A percentile compares a stretch with the other conserved stretches of the same genome.
Conservation (phyloP, 2,888 invertebrate genomes). For the Tetragnatha montana region DNA sequence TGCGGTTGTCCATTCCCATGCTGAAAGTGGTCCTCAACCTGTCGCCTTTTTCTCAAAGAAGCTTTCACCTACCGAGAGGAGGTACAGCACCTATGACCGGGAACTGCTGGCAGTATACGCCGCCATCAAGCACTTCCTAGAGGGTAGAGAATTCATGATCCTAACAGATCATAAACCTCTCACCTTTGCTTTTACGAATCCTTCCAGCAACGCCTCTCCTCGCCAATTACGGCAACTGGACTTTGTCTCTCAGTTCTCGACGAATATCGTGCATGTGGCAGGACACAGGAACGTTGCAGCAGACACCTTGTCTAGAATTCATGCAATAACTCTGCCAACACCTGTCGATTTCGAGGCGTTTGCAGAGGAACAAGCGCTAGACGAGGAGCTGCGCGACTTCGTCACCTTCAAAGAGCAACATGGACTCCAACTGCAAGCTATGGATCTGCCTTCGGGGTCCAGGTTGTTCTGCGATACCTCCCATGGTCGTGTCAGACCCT, state of each 20-base stretch:
- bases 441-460: not conserved
- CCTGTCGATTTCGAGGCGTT: not conserved
- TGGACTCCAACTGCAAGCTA: not conserved
- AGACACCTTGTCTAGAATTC: not conserved
- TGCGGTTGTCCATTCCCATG: not conserved
- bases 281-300: not conserved
- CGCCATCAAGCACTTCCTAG: slow-evolving; percentile 72
- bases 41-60: slow-evolving; percentile 73
- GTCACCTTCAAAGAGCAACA: not conserved
- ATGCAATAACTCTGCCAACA: not conserved
- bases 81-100: slow-evolving; percentile 74
- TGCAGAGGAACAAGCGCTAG: not conserved
- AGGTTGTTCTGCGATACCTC: not conserved
- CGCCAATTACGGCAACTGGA: not conserved
- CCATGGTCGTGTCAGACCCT: not conserved
- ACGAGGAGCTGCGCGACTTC: not conserved
- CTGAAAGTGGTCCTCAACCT: not conserved
- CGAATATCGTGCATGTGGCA: not conserved
- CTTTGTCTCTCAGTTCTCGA: not conserved
- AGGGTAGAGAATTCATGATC: slow-evolving; percentile 75
- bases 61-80: slow-evolving; percentile 72
- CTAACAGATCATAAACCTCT: slow-evolving; percentile 71
- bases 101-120: slow-evolving; percentile 64
- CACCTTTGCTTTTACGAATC: not conserved
- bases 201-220: too few relatives aligned